Percentiles rank a stretch among this genome's conserved stretches.
phyloP scores from a whole-genome alignment of 2,797 vertebrate genomes.

The Austrolebias charrua region DNA sequence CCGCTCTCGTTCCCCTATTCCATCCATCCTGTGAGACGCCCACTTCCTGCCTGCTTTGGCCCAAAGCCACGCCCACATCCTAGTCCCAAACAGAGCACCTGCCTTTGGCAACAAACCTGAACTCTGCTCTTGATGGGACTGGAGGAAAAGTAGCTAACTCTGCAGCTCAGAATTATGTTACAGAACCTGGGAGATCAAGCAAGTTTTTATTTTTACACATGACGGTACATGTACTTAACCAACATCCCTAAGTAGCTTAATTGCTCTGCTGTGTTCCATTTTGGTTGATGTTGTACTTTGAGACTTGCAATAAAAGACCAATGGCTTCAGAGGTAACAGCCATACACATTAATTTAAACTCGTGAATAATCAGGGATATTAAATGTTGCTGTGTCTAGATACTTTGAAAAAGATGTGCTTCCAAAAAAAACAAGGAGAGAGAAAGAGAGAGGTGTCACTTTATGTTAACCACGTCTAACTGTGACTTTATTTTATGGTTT shows the following conservation, averaged over 20 bases:
- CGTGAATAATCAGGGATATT: constrained; percentile 86
- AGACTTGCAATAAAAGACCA: constrained; percentile 82
- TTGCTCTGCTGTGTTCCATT: constrained; percentile 52
- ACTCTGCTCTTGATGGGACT: constrained; percentile 48
- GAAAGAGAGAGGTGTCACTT: constrained; percentile 66
- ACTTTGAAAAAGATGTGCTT: constrained; percentile 81
- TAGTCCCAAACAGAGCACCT: constrained; percentile 22
- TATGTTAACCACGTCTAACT: constrained; percentile 79
- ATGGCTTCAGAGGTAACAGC: constrained; percentile 76
- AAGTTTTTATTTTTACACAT: constrained; percentile 9
- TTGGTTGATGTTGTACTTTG: constrained; percentile 56
- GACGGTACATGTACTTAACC: constrained; percentile 43
- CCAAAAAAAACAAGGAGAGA: constrained; percentile 59
- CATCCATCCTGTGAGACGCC: constrained; percentile 88
- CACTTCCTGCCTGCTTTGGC: constrained; percentile 21
- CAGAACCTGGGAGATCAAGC: constrained; percentile 23
- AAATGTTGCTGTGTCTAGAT: constrained; percentile 78
- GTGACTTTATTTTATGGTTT: constrained; percentile 73
- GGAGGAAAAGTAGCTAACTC: constrained; percentile 43
- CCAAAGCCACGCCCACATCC: constrained; percentile 6
- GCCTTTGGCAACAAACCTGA: constrained; percentile 37
- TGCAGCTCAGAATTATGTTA: constrained; percentile 53
- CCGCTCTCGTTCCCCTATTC: constrained; percentile 91
- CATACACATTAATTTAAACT: constrained; percentile 72
- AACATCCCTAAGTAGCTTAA: constrained; percentile 33